These are phyloP conservation scores for Brachypteracias leptosomus DNA, from an alignment of 2,113 vertebrate species.

Conservation along the genomic window DNA sequence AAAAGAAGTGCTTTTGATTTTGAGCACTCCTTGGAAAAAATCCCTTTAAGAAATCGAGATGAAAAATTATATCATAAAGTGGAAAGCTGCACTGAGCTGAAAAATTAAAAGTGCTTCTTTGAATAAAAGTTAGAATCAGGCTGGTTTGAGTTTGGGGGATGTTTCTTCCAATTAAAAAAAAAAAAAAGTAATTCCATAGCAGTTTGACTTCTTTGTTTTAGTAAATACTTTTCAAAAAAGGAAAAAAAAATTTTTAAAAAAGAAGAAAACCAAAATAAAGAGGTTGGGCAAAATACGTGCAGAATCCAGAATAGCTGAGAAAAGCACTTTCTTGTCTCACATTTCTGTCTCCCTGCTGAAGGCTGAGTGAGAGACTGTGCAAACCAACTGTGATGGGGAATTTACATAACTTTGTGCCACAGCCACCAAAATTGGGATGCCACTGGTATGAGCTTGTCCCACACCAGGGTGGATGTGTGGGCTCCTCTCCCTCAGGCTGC, in stretches of 20 bases:
- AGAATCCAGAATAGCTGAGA: neutral
- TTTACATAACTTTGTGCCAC: neutral
- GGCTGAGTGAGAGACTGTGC: neutral
- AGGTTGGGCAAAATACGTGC: rapidly evolving
- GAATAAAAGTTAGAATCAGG: neutral
- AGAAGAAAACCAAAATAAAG: neutral
- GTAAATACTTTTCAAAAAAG: neutral
- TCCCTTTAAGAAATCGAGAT: neutral
- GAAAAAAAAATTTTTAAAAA: neutral
- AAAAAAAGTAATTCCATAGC: neutral
- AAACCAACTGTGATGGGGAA: neutral
- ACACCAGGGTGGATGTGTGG: neutral
- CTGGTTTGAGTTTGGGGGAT: neutral
- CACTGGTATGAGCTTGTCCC: neutral
- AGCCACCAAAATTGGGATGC: neutral
- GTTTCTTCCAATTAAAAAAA: neutral
- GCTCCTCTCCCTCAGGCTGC: neutral
- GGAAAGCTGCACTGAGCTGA: rapidly evolving
- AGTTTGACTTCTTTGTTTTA: neutral
- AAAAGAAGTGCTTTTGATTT: neutral
- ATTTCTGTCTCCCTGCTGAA: neutral
- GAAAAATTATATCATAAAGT: neutral
- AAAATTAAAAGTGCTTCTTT: neutral
- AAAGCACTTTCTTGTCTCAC: neutral
- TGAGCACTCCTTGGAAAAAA: neutral